Base-by-base conservation (phyloP, 2,797 vertebrate genomes). In the Chloroceryle inda region DNA sequence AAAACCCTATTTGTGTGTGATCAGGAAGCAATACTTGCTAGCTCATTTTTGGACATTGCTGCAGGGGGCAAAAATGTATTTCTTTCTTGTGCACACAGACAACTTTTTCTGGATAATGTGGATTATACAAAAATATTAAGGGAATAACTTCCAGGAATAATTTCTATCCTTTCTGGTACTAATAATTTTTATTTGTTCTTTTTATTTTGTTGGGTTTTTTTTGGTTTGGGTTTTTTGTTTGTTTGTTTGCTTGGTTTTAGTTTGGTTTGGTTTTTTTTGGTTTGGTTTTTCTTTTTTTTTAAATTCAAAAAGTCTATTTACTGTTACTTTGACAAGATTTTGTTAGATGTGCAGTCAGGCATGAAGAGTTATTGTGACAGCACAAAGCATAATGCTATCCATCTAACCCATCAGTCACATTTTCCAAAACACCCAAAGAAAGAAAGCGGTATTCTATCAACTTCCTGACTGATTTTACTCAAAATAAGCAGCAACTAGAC, bases 61-160 rank as follows among this genome's bases (percentile, higher is more conserved):
- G 67, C 37, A 77, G 82, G 69, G 56, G 23, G 89, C 58, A 68
- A 85, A 91, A 89, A 10, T 1, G 0, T 84, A 59, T 81, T 93
- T 88, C 52, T 94, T 87, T 64, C 91, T 91, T 81, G 38, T 58
- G 47, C 17, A 49, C 62, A 16, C 33, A 61, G 44, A 61, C 11
- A 33, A 71, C 80, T 83, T 50, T 58, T 85, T 85, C 59, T 93
- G 67, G 82, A 82, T 88, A 90, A 92, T 71, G 52, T 44, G 71
- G 78, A 63, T 86, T 73, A 82, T 64, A 88, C 55, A 71, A 52
- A 88, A 90, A 79, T 56, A 84, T 73, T 76, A 76, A 73, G 71
- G 49, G 88, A 93, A 88, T 63, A 27, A 67, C 17, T 94, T 94
- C 85, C 87, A 94, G 94, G 79, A 94, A 82, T 9, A 79, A 78